These are phyloP conservation scores for Crotalus tigris DNA, from an alignment of 2,113 vertebrate species.

Conservation along the genomic window DNA sequence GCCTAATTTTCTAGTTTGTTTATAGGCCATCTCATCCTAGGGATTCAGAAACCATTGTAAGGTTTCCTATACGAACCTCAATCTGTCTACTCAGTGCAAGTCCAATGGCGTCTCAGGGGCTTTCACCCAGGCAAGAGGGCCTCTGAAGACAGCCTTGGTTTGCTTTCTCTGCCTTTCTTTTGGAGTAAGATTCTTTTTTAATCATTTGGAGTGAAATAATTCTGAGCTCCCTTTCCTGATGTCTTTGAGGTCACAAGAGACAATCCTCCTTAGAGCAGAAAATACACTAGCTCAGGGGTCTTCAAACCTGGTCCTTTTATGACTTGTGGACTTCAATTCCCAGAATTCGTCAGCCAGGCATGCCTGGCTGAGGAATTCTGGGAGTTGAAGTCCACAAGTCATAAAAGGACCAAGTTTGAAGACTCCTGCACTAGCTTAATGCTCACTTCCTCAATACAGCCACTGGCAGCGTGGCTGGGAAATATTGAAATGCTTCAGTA, in stretches of 20 bases:
- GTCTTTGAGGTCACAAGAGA: conserved; percentile 5
- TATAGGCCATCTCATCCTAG: too few relatives aligned
- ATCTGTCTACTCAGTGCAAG: neutral
- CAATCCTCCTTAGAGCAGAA: neutral
- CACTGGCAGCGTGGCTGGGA: neutral
- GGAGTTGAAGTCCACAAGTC: too few relatives aligned
- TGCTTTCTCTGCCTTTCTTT: neutral
- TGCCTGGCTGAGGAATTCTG: too few relatives aligned
- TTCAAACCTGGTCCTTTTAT: too few relatives aligned
- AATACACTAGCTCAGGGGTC: neutral
- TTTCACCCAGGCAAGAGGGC: neutral
- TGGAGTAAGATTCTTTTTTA: too few relatives aligned
- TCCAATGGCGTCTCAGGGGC: too few relatives aligned
- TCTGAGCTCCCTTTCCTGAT: neutral
- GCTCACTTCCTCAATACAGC: accelerated
- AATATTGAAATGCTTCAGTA: neutral
- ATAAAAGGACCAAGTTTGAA: too few relatives aligned
- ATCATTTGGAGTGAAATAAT: neutral
- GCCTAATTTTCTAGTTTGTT: too few relatives aligned
- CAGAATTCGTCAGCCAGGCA: too few relatives aligned
- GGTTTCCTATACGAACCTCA: neutral
- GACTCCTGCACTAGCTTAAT: neutral
- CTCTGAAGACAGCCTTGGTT: neutral
- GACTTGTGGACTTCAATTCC: too few relatives aligned
- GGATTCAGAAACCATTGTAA: neutral